Base-by-base conservation (phyloP, 2,113 vertebrate genomes). In the Neogale vison region DNA sequence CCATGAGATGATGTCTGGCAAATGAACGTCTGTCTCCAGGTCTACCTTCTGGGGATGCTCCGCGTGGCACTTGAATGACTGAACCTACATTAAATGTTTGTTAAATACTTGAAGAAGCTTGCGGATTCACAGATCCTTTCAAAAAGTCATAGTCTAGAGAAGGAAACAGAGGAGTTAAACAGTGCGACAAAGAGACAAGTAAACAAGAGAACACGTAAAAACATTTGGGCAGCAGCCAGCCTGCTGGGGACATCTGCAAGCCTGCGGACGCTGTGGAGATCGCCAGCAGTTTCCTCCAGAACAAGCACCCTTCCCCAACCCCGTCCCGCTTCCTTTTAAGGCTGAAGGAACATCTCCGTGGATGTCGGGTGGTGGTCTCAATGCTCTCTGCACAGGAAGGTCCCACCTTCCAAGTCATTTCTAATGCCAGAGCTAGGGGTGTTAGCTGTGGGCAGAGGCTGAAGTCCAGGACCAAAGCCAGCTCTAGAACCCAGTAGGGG, bases 21-120 rank as follows among this genome's bases (percentile, higher is more conserved):
- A 79, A 55, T 76, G 47, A 36, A 59, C 52, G 26, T 82, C 26
- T 72, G 14, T 69, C 23, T 15, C 74, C 7, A 0, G 26, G 21
- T 47, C 96, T 72, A 74, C 23, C 57, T 72, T 52, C 10, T 65
- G 47, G 39, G 71, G 79, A 17, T 29, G 3, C 8, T 9, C 21
- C 34, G 9, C 21, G 65, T 77, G 26, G 52, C 11, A 23, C 31
- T 36, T 80, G 18, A 63, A 11, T 65, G 31, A 47, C 65, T 34
- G 36, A 65, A 69, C 85, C 8, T 14, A 71, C 36, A 34, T 72
- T 74, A 93, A 93, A 42, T 11, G 80, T 84, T 36, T 81, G 72
- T 42, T 90, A 61, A 47, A 39, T 86, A 39, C 36, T n/a, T 91
- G 9, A 88, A 63, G 67, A 76, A 34, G 39, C n/a, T 55, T 26